These are phyloP conservation scores for Rhea pennata DNA, from an alignment of 2,113 vertebrate genomes.

Conservation along the genomic window DNA sequence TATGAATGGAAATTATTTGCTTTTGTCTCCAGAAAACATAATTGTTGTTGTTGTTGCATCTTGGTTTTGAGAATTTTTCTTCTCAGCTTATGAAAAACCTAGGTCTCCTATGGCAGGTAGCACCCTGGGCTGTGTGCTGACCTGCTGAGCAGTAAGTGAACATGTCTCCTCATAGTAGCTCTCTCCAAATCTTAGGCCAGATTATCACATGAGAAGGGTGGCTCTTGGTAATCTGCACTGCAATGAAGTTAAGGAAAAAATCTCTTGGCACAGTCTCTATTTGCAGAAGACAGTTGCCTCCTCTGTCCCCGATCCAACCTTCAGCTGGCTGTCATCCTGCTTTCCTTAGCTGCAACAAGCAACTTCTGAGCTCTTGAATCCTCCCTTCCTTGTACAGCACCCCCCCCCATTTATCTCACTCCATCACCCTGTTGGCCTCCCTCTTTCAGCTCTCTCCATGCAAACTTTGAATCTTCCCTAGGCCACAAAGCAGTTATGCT, in stretches of 20 bases:
- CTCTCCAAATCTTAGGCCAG: not conserved
- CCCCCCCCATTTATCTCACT: conserved; percentile 9
- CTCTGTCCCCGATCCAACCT: not conserved
- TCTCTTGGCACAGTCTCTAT: not conserved
- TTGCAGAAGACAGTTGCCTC: not conserved
- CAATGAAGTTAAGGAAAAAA: not conserved
- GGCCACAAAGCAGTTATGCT: not conserved
- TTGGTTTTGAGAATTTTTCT: not conserved
- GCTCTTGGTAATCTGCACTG: not conserved
- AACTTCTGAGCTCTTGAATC: not conserved
- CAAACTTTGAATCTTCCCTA: conserved; percentile 16
- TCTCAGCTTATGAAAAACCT: fast-evolving
- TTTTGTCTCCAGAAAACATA: not conserved
- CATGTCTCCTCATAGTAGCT: not conserved
- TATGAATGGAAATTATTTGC: not conserved
- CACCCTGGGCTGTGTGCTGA: fast-evolving
- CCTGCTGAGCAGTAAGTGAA: not conserved
- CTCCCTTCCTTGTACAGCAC: not conserved
- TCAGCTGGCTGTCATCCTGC: not conserved
- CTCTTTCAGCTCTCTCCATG: not conserved
- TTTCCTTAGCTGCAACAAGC: not conserved
- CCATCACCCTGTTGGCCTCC: not conserved
- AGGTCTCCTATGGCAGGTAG: not conserved
- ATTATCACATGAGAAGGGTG: not conserved
- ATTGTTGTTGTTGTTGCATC: not conserved